Evolutionary conservation across 2,888 invertebrate species (phyloP).

Genomic region (Strigamia crassipes): DNA sequence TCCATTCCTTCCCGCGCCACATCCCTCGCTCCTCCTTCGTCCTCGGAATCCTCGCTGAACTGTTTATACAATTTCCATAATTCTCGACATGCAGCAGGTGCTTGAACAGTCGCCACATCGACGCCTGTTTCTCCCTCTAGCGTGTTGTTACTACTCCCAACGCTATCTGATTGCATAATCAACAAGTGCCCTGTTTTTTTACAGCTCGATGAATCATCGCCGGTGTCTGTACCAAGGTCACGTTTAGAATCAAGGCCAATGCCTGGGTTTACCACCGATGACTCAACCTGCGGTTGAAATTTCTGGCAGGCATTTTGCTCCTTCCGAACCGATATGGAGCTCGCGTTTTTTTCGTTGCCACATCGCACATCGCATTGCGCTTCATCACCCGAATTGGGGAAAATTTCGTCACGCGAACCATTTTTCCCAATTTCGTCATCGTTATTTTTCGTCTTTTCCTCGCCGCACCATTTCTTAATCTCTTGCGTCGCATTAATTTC

Average conservation of each 20-base stretch:
- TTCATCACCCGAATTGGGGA: neutral
- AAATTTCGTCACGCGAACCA: neutral
- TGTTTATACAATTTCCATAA: conserved; percentile 46
- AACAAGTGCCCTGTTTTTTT: conserved; percentile 43
- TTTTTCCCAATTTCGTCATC: neutral
- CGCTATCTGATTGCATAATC: conserved; percentile 43
- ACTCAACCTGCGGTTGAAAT: conserved; percentile 20
- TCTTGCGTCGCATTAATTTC: neutral
- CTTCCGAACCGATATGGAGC: neutral
- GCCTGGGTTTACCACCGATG: conserved; percentile 37
- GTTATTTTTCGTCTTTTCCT: neutral
- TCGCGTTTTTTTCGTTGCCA: neutral
- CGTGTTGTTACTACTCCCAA: conserved; percentile 26
- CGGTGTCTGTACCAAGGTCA: conserved; percentile 34
- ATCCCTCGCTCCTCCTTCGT: conserved; percentile 3
- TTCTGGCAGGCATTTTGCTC: neutral
- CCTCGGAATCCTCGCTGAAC: conserved; percentile 46
- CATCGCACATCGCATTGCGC: neutral
- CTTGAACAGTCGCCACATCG: conserved; percentile 39
- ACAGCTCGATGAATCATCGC: conserved; percentile 24
- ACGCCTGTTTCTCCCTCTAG: conserved; percentile 31
- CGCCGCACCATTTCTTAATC: neutral
- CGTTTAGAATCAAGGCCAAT: conserved; percentile 39
- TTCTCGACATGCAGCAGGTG: conserved; percentile 40
- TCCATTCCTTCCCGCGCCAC: neutral